Base-by-base conservation (phyloP, 2,888 invertebrate genomes). In the Epiblema foenella region DNA sequence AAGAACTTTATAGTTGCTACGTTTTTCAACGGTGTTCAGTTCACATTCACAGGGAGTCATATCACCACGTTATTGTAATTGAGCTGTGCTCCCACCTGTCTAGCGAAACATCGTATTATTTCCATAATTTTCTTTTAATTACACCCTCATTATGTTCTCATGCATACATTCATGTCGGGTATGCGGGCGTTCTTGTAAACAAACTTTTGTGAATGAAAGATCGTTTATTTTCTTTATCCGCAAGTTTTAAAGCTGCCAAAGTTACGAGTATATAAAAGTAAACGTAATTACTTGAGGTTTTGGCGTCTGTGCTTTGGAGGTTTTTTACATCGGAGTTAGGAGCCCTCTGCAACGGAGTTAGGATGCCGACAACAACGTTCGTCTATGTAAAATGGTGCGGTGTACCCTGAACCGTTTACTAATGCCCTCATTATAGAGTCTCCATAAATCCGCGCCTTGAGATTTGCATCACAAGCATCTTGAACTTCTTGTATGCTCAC, bases 381-480 rank as follows among this genome's bases (percentile, higher is more conserved):
- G 24, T 57, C 51, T 57, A 71, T 67, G 71, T 49, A 67, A 67
- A 71, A 49, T 62, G 67, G 62, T 67, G 67, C 66, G 39, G 54
- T 56, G 62, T 42, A 29, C 62, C 18, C 59, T 15, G 60, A 17
- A 33, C 49, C 37, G 66, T 56, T 56, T 62, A 62, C 49, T 49
- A 59, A 66, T 66, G 49, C 59, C 54, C 60, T 65, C 60, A 39
- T 65, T 58, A 1, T 54, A 15, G 62, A 54, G 57, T 71, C 15
- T 56, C 46, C 67, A 62, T 71, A 71, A 71, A 71, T 71, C 56
- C 51, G 29, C 24, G 33, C 62, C 51, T 46, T 66, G 54, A 52
- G 46, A 66, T 70, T 70, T 70, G 54, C 65, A 66, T 66, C 70
- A 66, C 33, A 70, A 60, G 59, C 52, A n/a, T 24, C 17, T 39